Evolutionary conservation across 2,797 vertebrate genomes (phyloP).

Genomic region (Tangara arthus): DNA sequence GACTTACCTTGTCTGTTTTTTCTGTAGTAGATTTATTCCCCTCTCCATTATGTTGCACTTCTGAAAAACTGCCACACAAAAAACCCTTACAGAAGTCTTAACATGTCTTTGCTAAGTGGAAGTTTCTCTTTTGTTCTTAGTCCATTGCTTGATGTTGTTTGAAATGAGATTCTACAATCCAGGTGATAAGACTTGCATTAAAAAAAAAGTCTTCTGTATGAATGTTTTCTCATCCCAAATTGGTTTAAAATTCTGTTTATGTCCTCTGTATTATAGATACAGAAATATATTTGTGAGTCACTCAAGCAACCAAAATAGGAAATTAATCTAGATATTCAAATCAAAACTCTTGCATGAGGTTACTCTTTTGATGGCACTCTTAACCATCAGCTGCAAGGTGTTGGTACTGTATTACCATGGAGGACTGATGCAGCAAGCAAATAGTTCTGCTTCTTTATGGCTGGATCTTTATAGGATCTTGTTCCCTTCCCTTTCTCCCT

Average conservation of each 20-base stretch:
- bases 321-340: neutral
- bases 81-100: fast-evolving
- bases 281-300: neutral
- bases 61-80: neutral
- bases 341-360: neutral
- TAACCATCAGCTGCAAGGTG: neutral
- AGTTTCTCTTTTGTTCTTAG: neutral
- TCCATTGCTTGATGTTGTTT: neutral
- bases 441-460: neutral
- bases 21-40: neutral
- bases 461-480: neutral
- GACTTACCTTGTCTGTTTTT: neutral
- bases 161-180: neutral
- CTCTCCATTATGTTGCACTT: neutral
- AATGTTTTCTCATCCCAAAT: neutral
- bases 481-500: neutral
- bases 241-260: neutral
- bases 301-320: neutral
- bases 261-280: neutral
- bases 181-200: neutral
- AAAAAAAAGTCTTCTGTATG: neutral
- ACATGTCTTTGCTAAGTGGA: neutral
- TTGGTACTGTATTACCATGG: neutral
- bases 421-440: neutral
- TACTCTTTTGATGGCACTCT: neutral